Base-by-base conservation (phyloP, 2,797 vertebrate genomes). In the Alectoris magna region DNA sequence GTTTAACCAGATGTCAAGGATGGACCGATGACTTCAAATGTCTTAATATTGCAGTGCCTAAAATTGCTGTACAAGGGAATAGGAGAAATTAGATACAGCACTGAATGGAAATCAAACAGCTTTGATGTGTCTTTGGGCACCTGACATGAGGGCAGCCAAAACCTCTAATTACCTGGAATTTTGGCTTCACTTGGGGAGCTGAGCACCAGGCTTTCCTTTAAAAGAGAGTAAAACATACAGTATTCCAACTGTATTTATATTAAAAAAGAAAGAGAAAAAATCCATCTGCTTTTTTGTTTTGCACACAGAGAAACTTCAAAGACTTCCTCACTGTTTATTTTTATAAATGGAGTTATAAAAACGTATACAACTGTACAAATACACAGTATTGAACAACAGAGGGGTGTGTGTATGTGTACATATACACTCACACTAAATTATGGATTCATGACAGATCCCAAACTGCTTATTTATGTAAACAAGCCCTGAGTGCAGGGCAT, bases 261-360 rank as follows among this genome's bases (percentile, higher is more conserved):
- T 26, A 49, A 41, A 55, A 84, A 85, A 29, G 49, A 38, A 31
- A 24, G n/a, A 75, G 5, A 89, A 24, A 21, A 29, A 67, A 86
- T 88, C 89, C 83, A 91, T 93, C 77, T 95, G 91, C 34, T 70
- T 96, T 93, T 93, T 90, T 92, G 53, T 84, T 88, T 93, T 84
- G 60, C 46, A 60, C 38, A 53, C 44, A 64, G 79, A 66, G 59
- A 75, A 82, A 53, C 56, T 88, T 95, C 88, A 90, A 92, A 93
- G 48, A 29, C 6, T 91, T 87, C 15, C 34, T 84, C 36, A 14
- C 36, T 91, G 48, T 95, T 92, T 92, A 64, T 88, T 95, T 96
- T 91, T 73, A 29, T 70, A 84, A 92, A 58, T 7, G 29, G 73
- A 84, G 3, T 1, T 49, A 38, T 36, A 10, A 86, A 94, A 88